Evolutionary conservation across 2,888 invertebrate genomes (phyloP), one percentile per base, ranked within the genome.

Genomic region (Xanthia togata): DNA sequence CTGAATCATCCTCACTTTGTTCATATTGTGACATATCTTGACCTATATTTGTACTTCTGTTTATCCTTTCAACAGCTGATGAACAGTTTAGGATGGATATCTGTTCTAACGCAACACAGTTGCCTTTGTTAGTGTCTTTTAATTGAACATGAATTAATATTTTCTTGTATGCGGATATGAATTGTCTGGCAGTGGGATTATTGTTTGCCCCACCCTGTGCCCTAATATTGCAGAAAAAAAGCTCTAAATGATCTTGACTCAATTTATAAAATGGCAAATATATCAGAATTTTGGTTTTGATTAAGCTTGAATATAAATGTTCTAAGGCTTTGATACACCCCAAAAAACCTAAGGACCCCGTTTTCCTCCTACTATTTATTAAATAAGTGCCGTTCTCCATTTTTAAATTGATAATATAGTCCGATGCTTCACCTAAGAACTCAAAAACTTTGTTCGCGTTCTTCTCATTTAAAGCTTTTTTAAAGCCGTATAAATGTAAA

Each of bases 191-290:
- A 11, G 62, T 70, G 0, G 70, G 70, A 1, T 70, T 70, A 50
- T 70, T 70, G 35, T 70, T 70, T 2, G 47, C 17, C 6, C 62
- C 70, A 38, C 60, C 60, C 11, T 47, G 60, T 50, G 60, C 60
- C 47, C 47, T 62, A 38, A 70, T 70, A 50, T 70, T 70, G 1
- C 60, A 60, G n/a, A 62, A 62, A 50, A 70, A 35, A 31, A 70
- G 9, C 9, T 62, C 20, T 35, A 60, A 31, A n/a, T 60, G 60
- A 41, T 69, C 50, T 6, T 50, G 50, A 0, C 50, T 50, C 2
- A 50, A 50, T 20, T 20, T 50, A 20, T 50, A 20, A 50, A 20
- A 50, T 50, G 50, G 50, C 2, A 50, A 50, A 50, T 50, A 50
- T 50, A 20, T 2, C 50, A 50, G 2, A 50, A 50, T 20, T 50